phyloP scores from a whole-genome alignment of 92 coral and sea anemone genomes.

The Phenganax marumi region DNA sequence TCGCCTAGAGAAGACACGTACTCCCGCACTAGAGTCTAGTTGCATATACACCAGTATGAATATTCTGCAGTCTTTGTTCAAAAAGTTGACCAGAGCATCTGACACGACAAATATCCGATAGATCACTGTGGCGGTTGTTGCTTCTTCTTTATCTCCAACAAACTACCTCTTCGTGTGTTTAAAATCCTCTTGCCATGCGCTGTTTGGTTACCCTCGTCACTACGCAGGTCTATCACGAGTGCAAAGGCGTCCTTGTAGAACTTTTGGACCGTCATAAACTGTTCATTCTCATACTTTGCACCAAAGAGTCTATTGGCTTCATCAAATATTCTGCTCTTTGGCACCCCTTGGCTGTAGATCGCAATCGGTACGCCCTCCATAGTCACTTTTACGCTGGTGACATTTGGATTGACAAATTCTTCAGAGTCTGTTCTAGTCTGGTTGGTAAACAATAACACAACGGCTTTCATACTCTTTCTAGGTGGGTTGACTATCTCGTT shows the following conservation, averaged over 20 bases:
- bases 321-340: constrained; percentile 22
- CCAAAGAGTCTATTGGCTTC: constrained; percentile 36
- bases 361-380: constrained; percentile 20
- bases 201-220: neutral
- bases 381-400: neutral
- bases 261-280: constrained; percentile 19
- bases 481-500: constrained; percentile 1
- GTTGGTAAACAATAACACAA: neutral
- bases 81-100: constrained; percentile 29
- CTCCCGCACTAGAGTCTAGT: too few relatives aligned
- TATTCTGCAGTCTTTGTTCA: constrained; percentile 23
- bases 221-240: constrained; percentile 25
- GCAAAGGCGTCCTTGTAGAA: constrained; percentile 34
- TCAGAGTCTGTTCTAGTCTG: neutral
- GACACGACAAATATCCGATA: constrained; percentile 27
- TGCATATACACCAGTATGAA: too few relatives aligned
- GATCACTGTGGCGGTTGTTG: constrained; percentile 1
- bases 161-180: constrained; percentile 17
- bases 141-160: constrained; percentile 26
- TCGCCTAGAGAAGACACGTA: too few relatives aligned
- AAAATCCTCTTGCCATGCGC: constrained; percentile 18
- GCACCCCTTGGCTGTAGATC: constrained; percentile 11
- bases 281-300: constrained; percentile 1
- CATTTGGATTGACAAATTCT: neutral
- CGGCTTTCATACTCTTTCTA: constrained; percentile 4